Conservation (phyloP, 2,888 invertebrate genomes). For the Dendrolimus houi region DNA sequence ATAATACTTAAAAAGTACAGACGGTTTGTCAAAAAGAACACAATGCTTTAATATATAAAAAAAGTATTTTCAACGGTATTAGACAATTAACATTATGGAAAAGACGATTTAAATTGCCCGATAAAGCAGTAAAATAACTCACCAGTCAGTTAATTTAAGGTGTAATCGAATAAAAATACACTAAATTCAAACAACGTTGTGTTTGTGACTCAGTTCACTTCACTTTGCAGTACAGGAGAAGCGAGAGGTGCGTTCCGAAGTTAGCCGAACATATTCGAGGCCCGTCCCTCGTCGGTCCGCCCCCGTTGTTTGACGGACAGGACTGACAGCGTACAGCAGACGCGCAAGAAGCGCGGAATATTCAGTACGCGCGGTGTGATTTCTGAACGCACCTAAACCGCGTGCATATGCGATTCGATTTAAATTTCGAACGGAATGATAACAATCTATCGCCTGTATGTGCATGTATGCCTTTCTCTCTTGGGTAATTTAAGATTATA, state of each 20-base stretch:
- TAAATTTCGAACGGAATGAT: conserved; percentile 32
- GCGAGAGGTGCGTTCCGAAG: conserved; percentile 41
- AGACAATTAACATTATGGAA: background rate
- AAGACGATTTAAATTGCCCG: conserved; percentile 2
- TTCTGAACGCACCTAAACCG: conserved; percentile 25
- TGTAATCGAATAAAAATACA: conserved; percentile 19
- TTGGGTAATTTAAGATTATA: background rate
- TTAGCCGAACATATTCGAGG: conserved; percentile 41
- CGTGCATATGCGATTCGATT: conserved; percentile 18
- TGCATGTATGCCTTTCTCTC: conserved; percentile 4
- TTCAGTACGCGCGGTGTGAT: conserved; percentile 52
- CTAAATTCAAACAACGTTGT: conserved; percentile 9
- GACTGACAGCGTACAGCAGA: conserved; percentile 41
- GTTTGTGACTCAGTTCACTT: conserved; percentile 63
- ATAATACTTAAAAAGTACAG: conserved; percentile 25
- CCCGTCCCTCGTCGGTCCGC: conserved; percentile 44
- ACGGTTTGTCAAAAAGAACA: conserved; percentile 23
- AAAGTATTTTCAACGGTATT: background rate
- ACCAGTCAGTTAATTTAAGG: conserved; percentile 26
- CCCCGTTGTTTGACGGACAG: conserved; percentile 42
- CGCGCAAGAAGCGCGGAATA: conserved; percentile 51
- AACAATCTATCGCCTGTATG: background rate
- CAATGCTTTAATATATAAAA: background rate
- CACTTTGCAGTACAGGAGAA: conserved; percentile 37
- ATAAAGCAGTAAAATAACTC: conserved; percentile 27